Percentiles rank a stretch among this genome's conserved stretches.
Evolutionary conservation across 2,888 invertebrate species (phyloP).

Genomic region (Orchestes rusci): DNA sequence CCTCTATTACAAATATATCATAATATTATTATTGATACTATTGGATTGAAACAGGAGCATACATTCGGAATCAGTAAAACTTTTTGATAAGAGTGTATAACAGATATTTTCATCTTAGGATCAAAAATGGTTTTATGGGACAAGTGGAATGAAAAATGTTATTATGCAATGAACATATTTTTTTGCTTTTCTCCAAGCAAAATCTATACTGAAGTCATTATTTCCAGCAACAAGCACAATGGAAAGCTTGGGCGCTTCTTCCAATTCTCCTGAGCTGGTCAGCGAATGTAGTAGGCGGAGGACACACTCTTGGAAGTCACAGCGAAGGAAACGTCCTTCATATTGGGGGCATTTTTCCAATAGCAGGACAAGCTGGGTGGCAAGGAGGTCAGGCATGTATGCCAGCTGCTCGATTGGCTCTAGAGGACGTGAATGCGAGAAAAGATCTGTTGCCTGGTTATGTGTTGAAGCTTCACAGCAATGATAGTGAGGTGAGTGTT

Average conservation of each 20-base stretch:
- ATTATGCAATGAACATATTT: too few relatives aligned
- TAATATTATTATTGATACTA: too few relatives aligned
- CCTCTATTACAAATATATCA: too few relatives aligned
- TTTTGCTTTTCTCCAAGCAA: too few relatives aligned
- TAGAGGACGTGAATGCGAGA: conserved; percentile 90
- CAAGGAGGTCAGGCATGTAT: conserved; percentile 97
- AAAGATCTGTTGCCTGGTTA: conserved; percentile 87
- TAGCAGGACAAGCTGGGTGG: conserved; percentile 94
- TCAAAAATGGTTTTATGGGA: too few relatives aligned
- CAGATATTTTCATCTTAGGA: too few relatives aligned
- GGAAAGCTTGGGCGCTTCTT: conserved; percentile 16
- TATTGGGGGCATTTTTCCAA: conserved; percentile 97
- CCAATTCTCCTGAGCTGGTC: conserved; percentile 9
- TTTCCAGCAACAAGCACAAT: conserved; percentile 20
- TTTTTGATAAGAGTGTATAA: too few relatives aligned
- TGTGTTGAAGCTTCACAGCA: conserved; percentile 83
- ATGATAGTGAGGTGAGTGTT: conserved; percentile 85
- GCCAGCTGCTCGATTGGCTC: conserved; percentile 93
- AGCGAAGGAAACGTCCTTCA: conserved; percentile 64
- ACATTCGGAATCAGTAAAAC: too few relatives aligned
- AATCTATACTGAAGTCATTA: too few relatives aligned
- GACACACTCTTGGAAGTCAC: conserved; percentile 19
- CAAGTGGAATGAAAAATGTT: too few relatives aligned
- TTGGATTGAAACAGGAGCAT: too few relatives aligned
- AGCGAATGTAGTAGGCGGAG: conserved; percentile 16